Evolutionary conservation across 2,888 invertebrate genomes (phyloP).

Genomic region (Stenchaetothrips biformis): DNA sequence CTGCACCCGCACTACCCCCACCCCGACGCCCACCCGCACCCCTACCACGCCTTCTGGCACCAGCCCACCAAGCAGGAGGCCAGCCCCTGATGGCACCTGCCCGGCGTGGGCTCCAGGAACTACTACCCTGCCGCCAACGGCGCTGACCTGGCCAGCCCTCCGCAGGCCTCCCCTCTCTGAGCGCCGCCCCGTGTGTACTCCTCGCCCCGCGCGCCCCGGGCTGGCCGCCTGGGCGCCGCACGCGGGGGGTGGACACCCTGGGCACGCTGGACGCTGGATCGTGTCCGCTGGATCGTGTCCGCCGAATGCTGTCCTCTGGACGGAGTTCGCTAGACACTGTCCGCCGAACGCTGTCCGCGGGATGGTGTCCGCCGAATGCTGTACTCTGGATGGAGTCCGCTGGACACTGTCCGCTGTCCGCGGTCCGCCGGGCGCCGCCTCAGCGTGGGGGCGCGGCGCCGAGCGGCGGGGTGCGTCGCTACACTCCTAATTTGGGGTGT

Average conservation of each 20-base stretch:
- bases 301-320: no score
- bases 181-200: not conserved
- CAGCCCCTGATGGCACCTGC: not conserved
- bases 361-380: no score
- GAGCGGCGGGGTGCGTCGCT: not conserved
- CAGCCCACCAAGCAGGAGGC: conserved; percentile 19
- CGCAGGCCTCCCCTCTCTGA: not conserved
- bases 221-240: not conserved
- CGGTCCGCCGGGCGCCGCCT: no score
- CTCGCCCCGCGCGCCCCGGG: not conserved
- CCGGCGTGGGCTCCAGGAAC: not conserved
- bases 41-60: conserved; percentile 30
- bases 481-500: no score
- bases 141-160: conserved; percentile 32
- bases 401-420: no score
- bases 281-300: no score
- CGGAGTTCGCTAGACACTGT: no score
- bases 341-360: no score
- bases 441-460: not conserved
- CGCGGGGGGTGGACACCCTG: no score
- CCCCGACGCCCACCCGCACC: conserved; percentile 36
- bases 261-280: no score
- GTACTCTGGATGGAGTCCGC: no score
- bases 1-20: conserved; percentile 30
- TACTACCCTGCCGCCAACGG: conserved; percentile 34